Evolutionary conservation across 2,888 invertebrate genomes (phyloP).

Genomic region (Poecilus cupreus): DNA sequence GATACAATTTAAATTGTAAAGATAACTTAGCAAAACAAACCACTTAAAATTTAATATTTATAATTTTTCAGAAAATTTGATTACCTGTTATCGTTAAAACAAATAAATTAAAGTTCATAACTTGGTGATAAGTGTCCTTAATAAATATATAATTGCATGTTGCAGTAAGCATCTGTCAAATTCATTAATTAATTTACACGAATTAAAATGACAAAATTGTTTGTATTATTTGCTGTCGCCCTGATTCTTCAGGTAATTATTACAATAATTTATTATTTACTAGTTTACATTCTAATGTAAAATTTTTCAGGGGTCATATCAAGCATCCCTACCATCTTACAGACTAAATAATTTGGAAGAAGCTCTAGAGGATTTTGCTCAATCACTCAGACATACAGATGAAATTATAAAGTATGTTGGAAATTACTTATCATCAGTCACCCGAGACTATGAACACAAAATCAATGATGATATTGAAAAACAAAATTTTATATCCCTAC

Average conservation of each 20-base stretch:
- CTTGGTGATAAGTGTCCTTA: background rate
- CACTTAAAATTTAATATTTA: background rate
- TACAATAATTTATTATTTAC: too few species aligned
- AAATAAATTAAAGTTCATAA: background rate
- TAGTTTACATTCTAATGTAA: too few species aligned
- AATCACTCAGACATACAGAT: background rate
- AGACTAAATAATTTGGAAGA: background rate
- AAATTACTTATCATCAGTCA: background rate
- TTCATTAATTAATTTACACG: background rate
- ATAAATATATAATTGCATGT: background rate
- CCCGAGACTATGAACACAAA: background rate
- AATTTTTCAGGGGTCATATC: too few species aligned
- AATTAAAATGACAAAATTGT: background rate
- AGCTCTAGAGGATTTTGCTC: background rate
- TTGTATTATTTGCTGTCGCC: background rate
- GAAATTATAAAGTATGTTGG: background rate
- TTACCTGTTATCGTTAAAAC: background rate
- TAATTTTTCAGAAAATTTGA: background rate
- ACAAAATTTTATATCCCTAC: background rate
- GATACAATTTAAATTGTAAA: too few species aligned
- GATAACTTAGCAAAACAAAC: background rate
- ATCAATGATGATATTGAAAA: background rate
- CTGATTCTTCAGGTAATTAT: conserved; percentile 4
- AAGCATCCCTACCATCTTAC: background rate
- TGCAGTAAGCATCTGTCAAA: background rate